phyloP scores from a whole-genome alignment of 2,797 vertebrate genomes.

The Rhinophrynus dorsalis region DNA sequence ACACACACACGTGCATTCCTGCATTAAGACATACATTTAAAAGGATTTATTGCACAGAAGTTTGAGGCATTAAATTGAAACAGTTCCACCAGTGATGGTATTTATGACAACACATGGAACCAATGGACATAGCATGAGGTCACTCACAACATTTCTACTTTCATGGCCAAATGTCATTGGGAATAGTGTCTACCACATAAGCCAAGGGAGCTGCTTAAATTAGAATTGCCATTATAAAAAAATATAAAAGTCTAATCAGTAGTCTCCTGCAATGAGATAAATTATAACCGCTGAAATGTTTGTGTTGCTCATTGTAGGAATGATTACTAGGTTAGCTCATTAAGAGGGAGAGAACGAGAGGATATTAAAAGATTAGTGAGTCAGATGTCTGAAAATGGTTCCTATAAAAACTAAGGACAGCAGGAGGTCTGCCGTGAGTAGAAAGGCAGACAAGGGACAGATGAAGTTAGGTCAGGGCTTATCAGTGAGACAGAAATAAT shows the following conservation, averaged over 20 bases:
- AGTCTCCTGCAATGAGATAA: background rate
- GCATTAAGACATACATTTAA: background rate
- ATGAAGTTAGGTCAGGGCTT: background rate
- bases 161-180: conserved; percentile 19
- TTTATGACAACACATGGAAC: conserved; percentile 14
- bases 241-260: background rate
- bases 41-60: background rate
- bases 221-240: conserved; percentile 28
- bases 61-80: background rate
- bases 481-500: background rate
- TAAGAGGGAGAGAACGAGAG: background rate
- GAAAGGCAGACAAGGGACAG: background rate
- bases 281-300: conserved; percentile 16
- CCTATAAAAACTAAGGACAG: conserved; percentile 11
- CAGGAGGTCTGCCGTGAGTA: background rate
- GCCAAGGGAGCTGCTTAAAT: conserved; percentile 8
- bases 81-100: background rate
- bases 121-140: conserved; percentile 15
- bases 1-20: no score
- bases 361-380: conserved; percentile 33
- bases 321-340: conserved; percentile 33
- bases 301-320: conserved; percentile 22
- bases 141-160: conserved; percentile 11
- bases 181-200: background rate
- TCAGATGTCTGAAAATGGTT: conserved; percentile 20